These are phyloP conservation scores for Oegoconia quadripuncta DNA, from an alignment of 2,888 invertebrate genomes.

Conservation along the genomic window DNA sequence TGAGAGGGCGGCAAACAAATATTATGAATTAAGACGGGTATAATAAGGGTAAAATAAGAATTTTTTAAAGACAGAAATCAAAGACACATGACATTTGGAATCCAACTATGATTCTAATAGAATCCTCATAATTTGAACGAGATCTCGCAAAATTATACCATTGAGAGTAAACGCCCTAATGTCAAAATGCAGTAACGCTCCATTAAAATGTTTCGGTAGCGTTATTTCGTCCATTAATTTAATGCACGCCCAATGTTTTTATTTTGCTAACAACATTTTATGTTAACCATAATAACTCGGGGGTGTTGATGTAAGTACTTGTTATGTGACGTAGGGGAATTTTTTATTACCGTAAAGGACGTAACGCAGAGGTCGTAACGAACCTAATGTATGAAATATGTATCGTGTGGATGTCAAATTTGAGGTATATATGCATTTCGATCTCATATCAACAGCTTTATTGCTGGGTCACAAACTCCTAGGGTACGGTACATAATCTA, in stretches of 20 bases:
- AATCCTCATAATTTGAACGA: no score
- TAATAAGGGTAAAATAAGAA: no score
- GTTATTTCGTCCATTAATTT: slow-evolving; percentile 54
- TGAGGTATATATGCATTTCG: no score
- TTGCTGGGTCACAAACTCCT: no score
- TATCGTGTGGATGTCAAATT: no score
- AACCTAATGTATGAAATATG: neutral
- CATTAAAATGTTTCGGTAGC: slow-evolving; percentile 25
- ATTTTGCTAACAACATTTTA: slow-evolving; percentile 33
- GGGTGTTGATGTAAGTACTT: slow-evolving; percentile 10
- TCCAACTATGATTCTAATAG: no score
- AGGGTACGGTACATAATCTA: no score
- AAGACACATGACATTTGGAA: no score
- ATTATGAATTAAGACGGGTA: no score
- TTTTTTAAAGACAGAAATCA: no score
- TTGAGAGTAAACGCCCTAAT: neutral
- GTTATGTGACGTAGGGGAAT: slow-evolving; percentile 6
- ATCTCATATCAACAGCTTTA: no score
- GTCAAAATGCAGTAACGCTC: slow-evolving; percentile 18
- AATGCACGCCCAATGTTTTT: slow-evolving; percentile 52
- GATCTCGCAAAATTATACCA: slow-evolving; percentile 4
- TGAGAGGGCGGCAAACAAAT: no score
- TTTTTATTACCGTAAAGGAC: slow-evolving; percentile 4
- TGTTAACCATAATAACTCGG: slow-evolving; percentile 24
- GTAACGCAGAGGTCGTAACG: neutral